Base-by-base conservation (phyloP, 2,113 vertebrate genomes). In the Brevimyrus niger region DNA sequence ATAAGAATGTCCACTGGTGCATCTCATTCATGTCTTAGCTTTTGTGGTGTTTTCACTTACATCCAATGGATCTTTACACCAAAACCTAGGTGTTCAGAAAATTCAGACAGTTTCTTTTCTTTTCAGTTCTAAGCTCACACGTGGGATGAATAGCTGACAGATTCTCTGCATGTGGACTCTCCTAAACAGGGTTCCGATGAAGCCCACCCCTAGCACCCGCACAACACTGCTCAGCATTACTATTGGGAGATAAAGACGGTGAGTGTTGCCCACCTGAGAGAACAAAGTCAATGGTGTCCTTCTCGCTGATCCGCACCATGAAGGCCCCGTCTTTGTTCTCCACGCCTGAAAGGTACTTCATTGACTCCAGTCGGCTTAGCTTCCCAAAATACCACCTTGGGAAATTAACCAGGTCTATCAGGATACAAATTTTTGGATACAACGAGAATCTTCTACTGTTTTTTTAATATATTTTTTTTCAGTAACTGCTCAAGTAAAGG, bases 341-440 rank as follows among this genome's bases (percentile, higher is more conserved):
- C 0, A 82, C 13, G 0, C 92, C 92, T 90, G 94, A 91, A 11
- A 95, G 93, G n/a, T 88, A 89, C 42, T 90, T 93, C 4, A 58
- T 10, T 0, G 94, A 92, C 88, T 96, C 94, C 0, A 92, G 93
- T 13, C 94, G 93, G 3, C 93, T 95, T 55, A 96, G 91, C 21
- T 85, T 83, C 47, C 95, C 94, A 6, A 94, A 96, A 91, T 93
- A 95, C 94, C 95, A 95, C 23, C 95, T 95, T 88, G 58, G 89
- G 44, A 58, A 73, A 44, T 47, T 38, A 31, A 76, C 2, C 23
- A 86, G 19, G 48, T 27, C 21, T 46, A 86, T 31, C n/a, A 86
- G 23, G 47, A 86, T 86, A 17, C 23, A 47, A 48, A 47, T 48
- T 83, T 82, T 21, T 19, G 21, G 38, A 44, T 48, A 13, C 21